Conservation (phyloP, 2,113 vertebrate genomes). For the Channa argus region DNA sequence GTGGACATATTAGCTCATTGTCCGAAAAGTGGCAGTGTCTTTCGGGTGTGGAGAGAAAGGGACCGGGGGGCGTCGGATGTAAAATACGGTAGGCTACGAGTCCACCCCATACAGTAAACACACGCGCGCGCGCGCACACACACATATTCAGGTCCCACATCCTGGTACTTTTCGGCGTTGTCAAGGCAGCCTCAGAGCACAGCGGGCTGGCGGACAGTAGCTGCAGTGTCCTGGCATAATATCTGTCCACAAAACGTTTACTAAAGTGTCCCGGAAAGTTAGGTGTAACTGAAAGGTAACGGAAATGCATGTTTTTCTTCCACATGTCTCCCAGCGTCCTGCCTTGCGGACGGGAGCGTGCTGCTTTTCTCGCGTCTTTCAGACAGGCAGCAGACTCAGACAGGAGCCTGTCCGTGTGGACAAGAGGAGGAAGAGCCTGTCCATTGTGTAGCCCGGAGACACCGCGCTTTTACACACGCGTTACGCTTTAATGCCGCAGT, state of each 20-base stretch:
- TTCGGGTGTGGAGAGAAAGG: not conserved
- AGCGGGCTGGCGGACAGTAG: conserved; percentile 75
- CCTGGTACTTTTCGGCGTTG: conserved; percentile 84
- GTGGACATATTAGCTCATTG: not conserved
- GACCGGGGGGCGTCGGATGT: conserved; percentile 15
- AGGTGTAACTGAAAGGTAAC: conserved; percentile 78
- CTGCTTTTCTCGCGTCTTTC: conserved; percentile 32
- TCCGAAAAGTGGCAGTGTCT: too few relatives aligned
- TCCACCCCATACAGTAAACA: conserved; percentile 41
- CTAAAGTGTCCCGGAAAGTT: conserved; percentile 81
- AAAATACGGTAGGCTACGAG: not conserved
- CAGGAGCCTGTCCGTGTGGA: conserved; percentile 76
- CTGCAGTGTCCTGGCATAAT: conserved; percentile 76
- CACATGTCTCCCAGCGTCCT: conserved; percentile 4
- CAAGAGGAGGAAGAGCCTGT: conserved; percentile 75
- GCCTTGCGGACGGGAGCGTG: not conserved
- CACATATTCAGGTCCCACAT: conserved; percentile 77
- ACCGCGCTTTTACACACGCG: not conserved
- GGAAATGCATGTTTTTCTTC: conserved; percentile 72
- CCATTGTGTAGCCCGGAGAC: conserved; percentile 77
- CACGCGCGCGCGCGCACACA: conserved; percentile 5
- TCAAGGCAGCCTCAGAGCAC: conserved; percentile 80
- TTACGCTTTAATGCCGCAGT: not conserved
- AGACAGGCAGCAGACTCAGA: conserved; percentile 58
- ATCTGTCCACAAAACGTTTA: conserved; percentile 63